These are phyloP conservation scores for Mesochorus sp. DNA, from an alignment of 2,888 invertebrate genomes.

Conservation along the genomic window DNA sequence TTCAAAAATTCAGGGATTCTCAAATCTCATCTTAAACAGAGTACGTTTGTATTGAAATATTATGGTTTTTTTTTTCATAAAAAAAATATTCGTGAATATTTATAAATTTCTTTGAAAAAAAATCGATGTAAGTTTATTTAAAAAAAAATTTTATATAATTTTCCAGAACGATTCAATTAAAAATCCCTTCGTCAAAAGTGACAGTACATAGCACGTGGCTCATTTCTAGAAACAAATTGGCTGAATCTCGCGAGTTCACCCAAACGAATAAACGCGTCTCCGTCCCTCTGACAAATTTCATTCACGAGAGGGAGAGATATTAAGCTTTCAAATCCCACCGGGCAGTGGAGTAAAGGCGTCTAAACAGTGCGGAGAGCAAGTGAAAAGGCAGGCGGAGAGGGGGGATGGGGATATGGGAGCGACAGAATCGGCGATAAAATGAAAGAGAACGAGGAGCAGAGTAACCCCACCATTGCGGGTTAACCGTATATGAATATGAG, in stretches of 20 bases:
- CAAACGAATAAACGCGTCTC: slow-evolving; percentile 52
- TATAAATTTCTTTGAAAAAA: no score
- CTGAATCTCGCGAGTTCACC: slow-evolving; percentile 55
- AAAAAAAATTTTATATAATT: no score
- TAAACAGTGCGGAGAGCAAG: not conserved
- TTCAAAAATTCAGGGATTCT: slow-evolving; percentile 63
- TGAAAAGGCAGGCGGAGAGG: slow-evolving; percentile 58
- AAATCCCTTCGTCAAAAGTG: not conserved
- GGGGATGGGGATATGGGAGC: no score
- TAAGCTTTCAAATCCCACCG: slow-evolving; percentile 63
- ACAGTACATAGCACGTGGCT: slow-evolving; percentile 7
- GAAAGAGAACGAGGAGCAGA: slow-evolving; percentile 1
- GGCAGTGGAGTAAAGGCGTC: slow-evolving; percentile 31
- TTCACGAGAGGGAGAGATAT: slow-evolving; percentile 26
- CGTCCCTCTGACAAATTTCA: slow-evolving; percentile 66
- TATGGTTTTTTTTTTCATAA: not conserved
- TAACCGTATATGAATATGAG: slow-evolving; percentile 72
- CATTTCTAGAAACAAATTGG: slow-evolving; percentile 68
- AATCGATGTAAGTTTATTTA: no score
- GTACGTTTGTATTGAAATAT: not conserved
- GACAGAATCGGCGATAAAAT: slow-evolving; percentile 20
- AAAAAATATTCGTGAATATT: no score
- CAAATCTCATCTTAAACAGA: slow-evolving; percentile 32
- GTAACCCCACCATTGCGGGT: slow-evolving; percentile 35
- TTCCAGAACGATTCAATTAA: not conserved